phyloP scores from a whole-genome alignment of 37 sponge, comb jelly and placozoan species.

The Chondrosia reniformis region DNA sequence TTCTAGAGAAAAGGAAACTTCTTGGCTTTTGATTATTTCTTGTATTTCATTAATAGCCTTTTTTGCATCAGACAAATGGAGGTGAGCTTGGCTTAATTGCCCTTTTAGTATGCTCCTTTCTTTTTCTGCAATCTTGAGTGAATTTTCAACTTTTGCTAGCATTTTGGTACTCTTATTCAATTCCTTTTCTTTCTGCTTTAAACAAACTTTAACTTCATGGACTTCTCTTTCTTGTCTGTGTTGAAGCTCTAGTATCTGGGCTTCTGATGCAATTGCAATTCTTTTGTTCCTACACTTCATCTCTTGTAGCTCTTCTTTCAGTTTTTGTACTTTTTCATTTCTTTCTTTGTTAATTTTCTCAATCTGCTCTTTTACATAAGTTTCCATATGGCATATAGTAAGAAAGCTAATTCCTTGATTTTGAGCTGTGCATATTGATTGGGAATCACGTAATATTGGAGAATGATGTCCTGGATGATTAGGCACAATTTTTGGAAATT shows the following conservation, averaged over 20 bases:
- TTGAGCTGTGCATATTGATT: not conserved
- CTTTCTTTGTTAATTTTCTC: constrained; percentile 7
- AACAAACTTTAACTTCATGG: not conserved
- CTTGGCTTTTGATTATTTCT: not conserved
- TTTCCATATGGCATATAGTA: constrained; percentile 14
- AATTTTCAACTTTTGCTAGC: not conserved
- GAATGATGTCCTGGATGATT: not conserved
- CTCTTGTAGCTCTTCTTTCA: constrained; percentile 33
- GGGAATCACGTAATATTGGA: not conserved
- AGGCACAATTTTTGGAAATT: not conserved
- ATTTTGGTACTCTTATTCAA: constrained; percentile 9
- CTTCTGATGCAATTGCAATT: constrained; percentile 17
- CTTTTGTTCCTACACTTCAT: constrained; percentile 34
- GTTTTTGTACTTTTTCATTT: constrained; percentile 1
- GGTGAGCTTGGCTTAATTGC: not conserved
- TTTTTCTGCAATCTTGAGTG: not conserved
- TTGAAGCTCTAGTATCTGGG: constrained; percentile 29
- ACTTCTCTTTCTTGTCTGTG: constrained; percentile 18
- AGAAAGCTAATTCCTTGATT: not conserved
- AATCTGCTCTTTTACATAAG: constrained; percentile 16
- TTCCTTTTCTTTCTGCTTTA: not conserved
- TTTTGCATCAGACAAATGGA: not conserved
- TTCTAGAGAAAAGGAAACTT: not conserved
- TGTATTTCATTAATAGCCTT: not conserved
- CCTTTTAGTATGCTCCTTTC: not conserved